Conservation (phyloP, 2,888 invertebrate species). For the Sphecodes monilicornis region DNA sequence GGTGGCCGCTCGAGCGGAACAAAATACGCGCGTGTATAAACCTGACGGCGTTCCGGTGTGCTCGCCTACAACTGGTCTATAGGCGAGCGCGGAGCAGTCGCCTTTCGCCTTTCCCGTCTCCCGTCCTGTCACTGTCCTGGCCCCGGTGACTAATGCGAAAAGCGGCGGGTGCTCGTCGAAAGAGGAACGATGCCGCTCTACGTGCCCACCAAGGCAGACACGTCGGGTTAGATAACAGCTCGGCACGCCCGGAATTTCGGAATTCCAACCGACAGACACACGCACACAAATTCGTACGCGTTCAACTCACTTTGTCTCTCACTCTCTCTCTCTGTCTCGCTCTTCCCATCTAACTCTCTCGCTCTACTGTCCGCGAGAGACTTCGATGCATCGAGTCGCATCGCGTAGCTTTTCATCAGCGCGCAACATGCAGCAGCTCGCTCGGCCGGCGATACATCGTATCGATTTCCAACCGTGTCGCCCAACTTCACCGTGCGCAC, state of each 20-base stretch:
- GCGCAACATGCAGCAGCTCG: background rate
- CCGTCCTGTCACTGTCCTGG: background rate
- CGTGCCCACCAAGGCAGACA: slow-evolving; percentile 11
- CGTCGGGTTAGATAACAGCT: slow-evolving; percentile 60
- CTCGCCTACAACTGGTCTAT: slow-evolving; percentile 38
- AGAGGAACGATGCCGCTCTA: slow-evolving; percentile 19
- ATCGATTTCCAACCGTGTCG: slow-evolving; percentile 29
- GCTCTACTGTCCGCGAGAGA: slow-evolving; percentile 23
- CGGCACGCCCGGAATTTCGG: slow-evolving; percentile 63
- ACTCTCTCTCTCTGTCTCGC: background rate
- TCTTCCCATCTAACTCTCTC: no score
- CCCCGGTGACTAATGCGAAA: slow-evolving; percentile 71
- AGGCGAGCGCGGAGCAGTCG: slow-evolving; percentile 40
- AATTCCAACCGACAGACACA: slow-evolving; percentile 14
- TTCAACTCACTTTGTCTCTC: slow-evolving; percentile 13
- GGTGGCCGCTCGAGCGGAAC: slow-evolving; percentile 63
- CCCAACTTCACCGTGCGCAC: background rate
- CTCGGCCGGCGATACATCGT: background rate
- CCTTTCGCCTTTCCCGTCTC: slow-evolving; percentile 70
- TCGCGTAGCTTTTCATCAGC: slow-evolving; percentile 6
- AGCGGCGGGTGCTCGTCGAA: slow-evolving; percentile 35
- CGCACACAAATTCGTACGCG: background rate
- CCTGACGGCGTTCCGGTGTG: slow-evolving; percentile 47
- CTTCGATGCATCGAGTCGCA: slow-evolving; percentile 47
- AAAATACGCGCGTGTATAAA: slow-evolving; percentile 56